phyloP scores from a whole-genome alignment of 2,888 invertebrate species.

The Leptopterna dolabrata region DNA sequence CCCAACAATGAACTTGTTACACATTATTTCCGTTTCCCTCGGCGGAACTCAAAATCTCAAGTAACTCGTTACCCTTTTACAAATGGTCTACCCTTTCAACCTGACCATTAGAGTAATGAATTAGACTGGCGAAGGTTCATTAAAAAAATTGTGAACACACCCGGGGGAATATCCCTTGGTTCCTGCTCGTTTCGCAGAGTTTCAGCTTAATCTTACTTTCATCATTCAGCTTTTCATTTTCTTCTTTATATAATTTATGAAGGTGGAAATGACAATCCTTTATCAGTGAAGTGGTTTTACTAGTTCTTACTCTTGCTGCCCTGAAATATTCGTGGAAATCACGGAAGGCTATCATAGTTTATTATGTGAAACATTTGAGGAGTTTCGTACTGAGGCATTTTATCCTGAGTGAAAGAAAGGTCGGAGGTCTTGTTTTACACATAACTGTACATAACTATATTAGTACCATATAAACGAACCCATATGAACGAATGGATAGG shows the following conservation, averaged over 20 bases:
- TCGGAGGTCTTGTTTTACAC: too few relatives aligned
- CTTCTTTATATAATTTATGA: not conserved
- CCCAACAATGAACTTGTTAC: slow-evolving; percentile 10
- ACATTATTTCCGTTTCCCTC: slow-evolving; percentile 21
- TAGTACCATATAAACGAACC: too few relatives aligned
- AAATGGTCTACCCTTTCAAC: slow-evolving; percentile 15
- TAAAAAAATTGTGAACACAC: not conserved
- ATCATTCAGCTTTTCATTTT: not conserved
- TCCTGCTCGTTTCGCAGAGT: not conserved
- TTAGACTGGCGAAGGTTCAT: slow-evolving; percentile 10
- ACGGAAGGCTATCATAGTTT: too few relatives aligned
- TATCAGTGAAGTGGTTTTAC: not conserved
- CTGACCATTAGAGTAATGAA: slow-evolving; percentile 25
- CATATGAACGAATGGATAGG: too few relatives aligned
- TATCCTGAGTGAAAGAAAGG: not conserved
- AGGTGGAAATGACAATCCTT: not conserved
- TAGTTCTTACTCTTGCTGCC: not conserved
- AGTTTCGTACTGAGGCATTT: not conserved
- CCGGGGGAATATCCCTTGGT: not conserved
- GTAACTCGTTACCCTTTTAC: slow-evolving; percentile 9
- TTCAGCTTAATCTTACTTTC: not conserved
- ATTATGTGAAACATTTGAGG: too few relatives aligned
- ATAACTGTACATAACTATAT: too few relatives aligned
- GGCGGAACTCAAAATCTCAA: not conserved
- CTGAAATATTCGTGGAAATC: too few relatives aligned